Conservation (phyloP, 1,140 invertebrate species). For the Stenopsyche tienmushanensis region DNA sequence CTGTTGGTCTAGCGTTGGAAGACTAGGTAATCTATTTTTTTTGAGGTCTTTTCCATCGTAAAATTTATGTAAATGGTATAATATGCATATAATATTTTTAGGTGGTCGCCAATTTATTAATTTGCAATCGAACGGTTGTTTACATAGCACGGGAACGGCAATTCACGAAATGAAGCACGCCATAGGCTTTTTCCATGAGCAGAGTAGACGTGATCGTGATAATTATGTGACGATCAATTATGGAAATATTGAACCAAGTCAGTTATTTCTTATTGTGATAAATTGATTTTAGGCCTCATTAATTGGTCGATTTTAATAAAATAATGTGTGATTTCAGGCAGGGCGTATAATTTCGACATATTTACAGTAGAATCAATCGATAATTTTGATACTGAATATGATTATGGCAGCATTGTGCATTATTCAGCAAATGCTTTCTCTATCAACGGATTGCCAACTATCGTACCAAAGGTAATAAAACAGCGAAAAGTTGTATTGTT, state of each 20-base stretch:
- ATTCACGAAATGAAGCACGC: conserved; percentile 85
- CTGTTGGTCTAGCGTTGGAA: conserved; percentile 80
- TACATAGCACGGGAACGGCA: conserved; percentile 71
- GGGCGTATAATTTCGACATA: conserved; percentile 71
- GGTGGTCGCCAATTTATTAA: conserved; percentile 69
- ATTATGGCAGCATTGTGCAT: conserved; percentile 84
- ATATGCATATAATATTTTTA: conserved; percentile 37
- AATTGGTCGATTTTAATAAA: neutral
- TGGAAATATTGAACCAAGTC: conserved; percentile 69
- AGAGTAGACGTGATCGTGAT: conserved; percentile 78
- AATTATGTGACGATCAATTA: conserved; percentile 70
- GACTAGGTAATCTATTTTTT: conserved; percentile 58
- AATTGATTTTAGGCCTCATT: too few species aligned
- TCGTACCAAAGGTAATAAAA: conserved; percentile 67
- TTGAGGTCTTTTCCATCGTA: too few species aligned
- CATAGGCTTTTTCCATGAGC: conserved; percentile 84
- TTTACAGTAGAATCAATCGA: conserved; percentile 56
- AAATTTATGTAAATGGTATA: too few species aligned
- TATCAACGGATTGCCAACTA: conserved; percentile 69
- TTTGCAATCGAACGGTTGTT: conserved; percentile 71
- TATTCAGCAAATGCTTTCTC: conserved; percentile 78
- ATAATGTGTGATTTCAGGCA: conserved; percentile 46
- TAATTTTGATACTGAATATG: conserved; percentile 69
- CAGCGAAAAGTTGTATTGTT: too few species aligned
- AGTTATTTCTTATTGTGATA: too few species aligned